Percentiles rank a stretch among this genome's conserved stretches.
Conservation (phyloP, 2,113 vertebrate genomes). For the Vombatus ursinus region DNA sequence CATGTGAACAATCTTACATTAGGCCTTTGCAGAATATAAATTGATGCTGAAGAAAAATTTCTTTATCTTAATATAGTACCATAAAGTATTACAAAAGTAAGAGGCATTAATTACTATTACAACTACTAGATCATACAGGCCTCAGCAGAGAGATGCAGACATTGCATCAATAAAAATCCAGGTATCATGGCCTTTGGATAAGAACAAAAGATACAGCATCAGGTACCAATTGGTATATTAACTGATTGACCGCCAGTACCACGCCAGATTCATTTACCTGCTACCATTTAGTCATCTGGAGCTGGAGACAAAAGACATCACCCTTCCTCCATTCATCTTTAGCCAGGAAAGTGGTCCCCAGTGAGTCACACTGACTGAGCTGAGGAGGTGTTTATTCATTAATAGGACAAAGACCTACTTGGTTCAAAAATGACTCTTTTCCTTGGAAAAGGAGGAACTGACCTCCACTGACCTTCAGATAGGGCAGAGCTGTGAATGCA, state of each 20-base stretch:
- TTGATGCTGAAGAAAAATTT: background rate
- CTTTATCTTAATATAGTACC: background rate
- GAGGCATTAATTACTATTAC: background rate
- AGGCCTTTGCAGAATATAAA: constrained; percentile 36
- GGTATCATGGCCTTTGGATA: background rate
- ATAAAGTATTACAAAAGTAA: background rate
- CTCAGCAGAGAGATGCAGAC: background rate
- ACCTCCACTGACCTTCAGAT: background rate
- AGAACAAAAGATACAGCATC: background rate
- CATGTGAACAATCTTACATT: constrained; percentile 32
- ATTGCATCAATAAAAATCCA: background rate
- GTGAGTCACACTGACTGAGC: background rate
- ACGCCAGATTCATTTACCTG: background rate
- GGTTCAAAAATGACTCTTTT: background rate
- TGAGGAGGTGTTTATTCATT: background rate
- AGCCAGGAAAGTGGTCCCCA: background rate
- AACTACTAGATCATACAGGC: background rate
- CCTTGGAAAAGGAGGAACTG: background rate
- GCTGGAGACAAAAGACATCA: background rate
- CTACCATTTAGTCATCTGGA: background rate
- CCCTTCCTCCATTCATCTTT: background rate
- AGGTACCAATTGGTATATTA: background rate
- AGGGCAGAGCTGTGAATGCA: background rate
- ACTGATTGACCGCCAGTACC: background rate
- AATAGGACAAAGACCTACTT: background rate